Conservation (phyloP, 2,797 vertebrate genomes). For the Dendrocincla fuliginosa region DNA sequence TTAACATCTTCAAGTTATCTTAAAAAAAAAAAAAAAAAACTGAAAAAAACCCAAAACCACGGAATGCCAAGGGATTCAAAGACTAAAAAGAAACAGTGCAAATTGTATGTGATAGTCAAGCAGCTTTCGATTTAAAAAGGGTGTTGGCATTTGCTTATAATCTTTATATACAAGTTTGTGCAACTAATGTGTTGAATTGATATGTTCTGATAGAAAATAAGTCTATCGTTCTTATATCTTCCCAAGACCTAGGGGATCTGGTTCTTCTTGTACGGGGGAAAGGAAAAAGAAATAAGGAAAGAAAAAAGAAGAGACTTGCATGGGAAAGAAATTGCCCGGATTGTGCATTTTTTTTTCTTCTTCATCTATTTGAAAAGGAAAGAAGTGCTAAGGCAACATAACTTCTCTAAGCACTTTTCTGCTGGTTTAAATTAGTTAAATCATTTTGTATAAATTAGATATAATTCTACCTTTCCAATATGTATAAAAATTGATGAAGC, state of each 20-base stretch:
- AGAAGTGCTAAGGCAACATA: slow-evolving; percentile 88
- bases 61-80: slow-evolving; percentile 68
- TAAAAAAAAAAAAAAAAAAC: slow-evolving; percentile 18
- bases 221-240: slow-evolving; percentile 65
- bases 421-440: slow-evolving; percentile 87
- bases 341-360: slow-evolving; percentile 78
- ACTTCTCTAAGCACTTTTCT: slow-evolving; percentile 87
- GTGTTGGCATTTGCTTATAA: slow-evolving; percentile 79
- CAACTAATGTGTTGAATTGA: slow-evolving; percentile 75
- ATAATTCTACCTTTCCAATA: slow-evolving; percentile 85
- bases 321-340: slow-evolving; percentile 76
- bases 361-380: slow-evolving; percentile 80
- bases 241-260: slow-evolving; percentile 68
- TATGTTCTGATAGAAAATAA: slow-evolving; percentile 76
- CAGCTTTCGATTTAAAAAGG: slow-evolving; percentile 80
- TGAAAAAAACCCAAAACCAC: background rate
- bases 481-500: slow-evolving; percentile 89
- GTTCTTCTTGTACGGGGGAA: slow-evolving; percentile 52
- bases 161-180: slow-evolving; percentile 79
- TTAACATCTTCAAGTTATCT: slow-evolving; percentile 71
- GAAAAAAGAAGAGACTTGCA: slow-evolving; percentile 33
- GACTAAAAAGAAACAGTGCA: slow-evolving; percentile 81
- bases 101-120: slow-evolving; percentile 87
- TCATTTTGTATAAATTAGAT: slow-evolving; percentile 88
- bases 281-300: background rate